Evolutionary conservation across 2,888 invertebrate species (phyloP).

Genomic region (Perithous albicinctus): DNA sequence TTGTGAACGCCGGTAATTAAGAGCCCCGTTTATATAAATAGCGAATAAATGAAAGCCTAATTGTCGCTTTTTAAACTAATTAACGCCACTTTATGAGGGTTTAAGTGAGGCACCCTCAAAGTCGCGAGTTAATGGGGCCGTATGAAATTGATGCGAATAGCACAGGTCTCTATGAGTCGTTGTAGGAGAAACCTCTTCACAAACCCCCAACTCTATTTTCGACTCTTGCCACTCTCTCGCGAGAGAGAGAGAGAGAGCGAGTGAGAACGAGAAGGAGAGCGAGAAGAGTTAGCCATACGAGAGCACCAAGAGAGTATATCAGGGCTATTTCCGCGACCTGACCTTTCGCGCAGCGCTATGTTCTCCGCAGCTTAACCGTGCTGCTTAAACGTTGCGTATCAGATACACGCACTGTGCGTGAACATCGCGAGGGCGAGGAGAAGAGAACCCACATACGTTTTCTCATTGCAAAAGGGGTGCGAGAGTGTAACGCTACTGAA

Average conservation of each 20-base stretch:
- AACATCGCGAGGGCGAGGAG: slow-evolving; percentile 19
- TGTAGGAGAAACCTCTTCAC: not conserved
- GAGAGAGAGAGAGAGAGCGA: too few relatives aligned
- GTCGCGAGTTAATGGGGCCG: slow-evolving; percentile 13
- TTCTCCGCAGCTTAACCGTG: slow-evolving; percentile 29
- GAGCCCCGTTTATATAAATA: not conserved
- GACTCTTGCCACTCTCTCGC: slow-evolving; percentile 28
- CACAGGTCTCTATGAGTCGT: slow-evolving; percentile 2
- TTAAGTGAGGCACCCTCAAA: slow-evolving; percentile 1
- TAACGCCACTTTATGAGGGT: slow-evolving; percentile 9
- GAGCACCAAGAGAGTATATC: slow-evolving; percentile 24
- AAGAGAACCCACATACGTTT: slow-evolving; percentile 18
- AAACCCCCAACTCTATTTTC: slow-evolving; percentile 45
- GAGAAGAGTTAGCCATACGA: too few relatives aligned
- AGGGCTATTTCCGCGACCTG: slow-evolving; percentile 54
- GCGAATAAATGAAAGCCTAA: not conserved
- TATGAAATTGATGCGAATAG: slow-evolving; percentile 22
- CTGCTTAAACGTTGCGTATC: slow-evolving; percentile 56
- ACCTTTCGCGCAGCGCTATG: slow-evolving; percentile 44
- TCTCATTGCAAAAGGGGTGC: slow-evolving; percentile 37
- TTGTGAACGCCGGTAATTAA: not conserved
- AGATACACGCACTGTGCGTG: slow-evolving; percentile 28
- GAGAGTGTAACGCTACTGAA: not conserved
- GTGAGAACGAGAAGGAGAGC: too few relatives aligned
- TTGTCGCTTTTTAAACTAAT: slow-evolving; percentile 16